A percentile compares a stretch with the other conserved stretches of the same genome.
These are phyloP conservation scores for Leucophora obtusa DNA, from an alignment of 2,888 invertebrate genomes.

Conservation along the genomic window DNA sequence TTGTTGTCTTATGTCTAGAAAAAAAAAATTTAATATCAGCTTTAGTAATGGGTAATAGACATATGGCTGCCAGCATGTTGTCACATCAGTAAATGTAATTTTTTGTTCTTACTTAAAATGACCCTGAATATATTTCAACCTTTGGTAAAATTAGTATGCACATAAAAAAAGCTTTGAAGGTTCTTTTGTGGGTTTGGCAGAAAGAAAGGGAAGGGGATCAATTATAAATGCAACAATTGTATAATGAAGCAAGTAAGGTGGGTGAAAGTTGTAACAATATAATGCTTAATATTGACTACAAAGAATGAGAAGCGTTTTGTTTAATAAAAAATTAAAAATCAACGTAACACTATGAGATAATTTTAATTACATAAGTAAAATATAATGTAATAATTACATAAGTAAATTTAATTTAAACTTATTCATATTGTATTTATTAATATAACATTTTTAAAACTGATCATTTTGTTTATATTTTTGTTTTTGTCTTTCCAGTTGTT, in stretches of 20 bases:
- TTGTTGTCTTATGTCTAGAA: no score
- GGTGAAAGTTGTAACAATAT: background rate
- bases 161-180: background rate
- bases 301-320: no score
- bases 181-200: background rate
- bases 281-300: background rate
- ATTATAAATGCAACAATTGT: background rate
- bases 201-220: background rate
- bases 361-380: background rate
- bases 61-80: background rate
- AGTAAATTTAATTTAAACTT: no score
- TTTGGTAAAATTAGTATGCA: background rate
- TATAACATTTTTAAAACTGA: background rate
- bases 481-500: conserved; percentile 82
- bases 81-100: background rate
- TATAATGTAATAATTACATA: no score
- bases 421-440: background rate
- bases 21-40: no score
- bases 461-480: no score
- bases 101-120: background rate
- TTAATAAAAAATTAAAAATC: background rate
- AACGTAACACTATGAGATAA: background rate
- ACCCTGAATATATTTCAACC: background rate
- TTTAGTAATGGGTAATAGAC: background rate
- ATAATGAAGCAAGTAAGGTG: background rate